Conservation (phyloP, 2,797 vertebrate genomes). For the Lepilemur ruficaudatus region DNA sequence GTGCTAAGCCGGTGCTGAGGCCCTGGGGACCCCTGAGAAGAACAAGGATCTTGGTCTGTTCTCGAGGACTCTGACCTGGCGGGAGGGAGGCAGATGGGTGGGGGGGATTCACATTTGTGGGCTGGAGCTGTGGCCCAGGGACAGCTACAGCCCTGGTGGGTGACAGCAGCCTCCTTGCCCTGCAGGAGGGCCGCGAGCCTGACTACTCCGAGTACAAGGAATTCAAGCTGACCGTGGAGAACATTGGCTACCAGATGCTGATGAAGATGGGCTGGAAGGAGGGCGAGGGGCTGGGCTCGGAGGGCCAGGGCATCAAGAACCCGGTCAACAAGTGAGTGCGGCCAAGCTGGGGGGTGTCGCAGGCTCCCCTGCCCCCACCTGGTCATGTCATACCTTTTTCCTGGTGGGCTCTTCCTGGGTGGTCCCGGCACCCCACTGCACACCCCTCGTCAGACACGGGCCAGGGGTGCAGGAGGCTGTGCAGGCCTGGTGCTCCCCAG, state of each 20-base stretch:
- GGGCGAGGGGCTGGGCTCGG: slow-evolving; percentile 95
- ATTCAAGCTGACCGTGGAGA: slow-evolving; percentile 98
- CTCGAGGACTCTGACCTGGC: not conserved
- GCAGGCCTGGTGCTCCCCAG: not conserved
- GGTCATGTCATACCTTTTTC: not conserved
- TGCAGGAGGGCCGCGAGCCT: slow-evolving; percentile 96
- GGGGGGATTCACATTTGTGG: not conserved
- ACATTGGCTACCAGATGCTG: slow-evolving; percentile 98
- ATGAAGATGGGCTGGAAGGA: slow-evolving; percentile 99
- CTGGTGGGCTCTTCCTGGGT: not conserved
- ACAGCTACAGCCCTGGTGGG: not conserved
- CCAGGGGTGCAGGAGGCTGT: not conserved
- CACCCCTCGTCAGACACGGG: not conserved
- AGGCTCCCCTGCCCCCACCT: not conserved
- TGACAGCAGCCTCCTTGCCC: not conserved
- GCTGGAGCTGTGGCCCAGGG: no score
- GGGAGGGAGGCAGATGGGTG: not conserved
- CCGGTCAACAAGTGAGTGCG: slow-evolving; percentile 93
- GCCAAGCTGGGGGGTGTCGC: not conserved
- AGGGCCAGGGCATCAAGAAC: slow-evolving; percentile 95
- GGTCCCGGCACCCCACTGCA: not conserved
- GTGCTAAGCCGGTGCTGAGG: not conserved
- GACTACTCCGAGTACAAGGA: slow-evolving; percentile 99
- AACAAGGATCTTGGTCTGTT: not conserved
- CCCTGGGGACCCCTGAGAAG: not conserved